Evolutionary conservation across 1,140 invertebrate species (phyloP), one percentile per base, ranked within the genome.

Genomic region (Rhynchophorus ferrugineus): DNA sequence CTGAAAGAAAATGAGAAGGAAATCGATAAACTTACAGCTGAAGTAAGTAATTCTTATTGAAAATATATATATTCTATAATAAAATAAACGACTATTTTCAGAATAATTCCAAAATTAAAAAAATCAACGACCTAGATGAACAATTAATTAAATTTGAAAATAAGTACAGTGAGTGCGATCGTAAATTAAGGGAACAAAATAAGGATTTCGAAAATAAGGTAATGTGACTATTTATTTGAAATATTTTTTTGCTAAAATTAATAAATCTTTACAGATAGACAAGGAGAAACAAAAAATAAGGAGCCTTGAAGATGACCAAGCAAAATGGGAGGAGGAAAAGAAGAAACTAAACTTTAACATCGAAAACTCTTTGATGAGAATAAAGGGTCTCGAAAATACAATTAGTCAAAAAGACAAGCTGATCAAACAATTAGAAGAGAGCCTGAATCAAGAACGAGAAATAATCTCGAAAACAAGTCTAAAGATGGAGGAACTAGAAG

Each of bases 181-280:
- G 75, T 63, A 65, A 71, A 9, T 75, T 77, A 45, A 82, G 80
- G 67, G 78, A 80, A 49, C 74, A 76, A 61, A 73, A 80, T 20
- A 61, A 74, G 21, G 76, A 78, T 65, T 67, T 81, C 57, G 77
- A 81, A 66, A 77, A 75, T 71, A 77, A 80, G 70, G 77, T 79
- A 66, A 58, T 48, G 39, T 39, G 50, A 19, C 29, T 17, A 18
- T 1, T 16, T 22, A n/a, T 46, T 35, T 14, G 1, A 1, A 13
- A 6, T 2, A 22, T 35, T 38, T 14, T 46, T 29, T 19, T 3
- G 3, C 7, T 2, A 29, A 43, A 39, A 44, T 50, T 3, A 3
- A 22, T 51, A 34, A 34, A 48, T 50, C 14, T 49, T 61, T 60
- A 37, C 66, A 82, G 79, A 68, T 81, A 19, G 75, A 78, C 50